Evolutionary conservation across 1,140 invertebrate genomes (phyloP), one percentile per base, ranked within the genome.

Genomic region (Anastatus disparis): DNA sequence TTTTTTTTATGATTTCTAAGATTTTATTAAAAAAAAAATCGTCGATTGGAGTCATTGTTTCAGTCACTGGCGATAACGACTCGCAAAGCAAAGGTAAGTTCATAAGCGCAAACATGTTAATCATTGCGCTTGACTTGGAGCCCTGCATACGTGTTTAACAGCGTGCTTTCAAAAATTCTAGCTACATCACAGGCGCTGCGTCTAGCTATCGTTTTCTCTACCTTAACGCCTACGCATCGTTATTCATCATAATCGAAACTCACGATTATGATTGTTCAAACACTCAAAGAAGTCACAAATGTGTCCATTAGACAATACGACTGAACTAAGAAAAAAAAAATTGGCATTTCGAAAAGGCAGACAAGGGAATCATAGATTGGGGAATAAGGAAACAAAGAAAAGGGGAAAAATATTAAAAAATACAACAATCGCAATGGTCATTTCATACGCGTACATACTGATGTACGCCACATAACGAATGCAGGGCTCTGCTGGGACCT

Each of bases 111-210:
- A 70, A 53, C 27, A 31, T 44, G 8, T 56, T 63, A 63, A n/a
- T 53, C 3, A 46, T 70, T 68, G 50, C 48, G 40, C 64, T 46
- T 56, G 67, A 71, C 48, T 22, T 67, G 74, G 71, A n/a, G 77
- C 78, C 79, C 78, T 81, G 79, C 80, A 81, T 77, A 70, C 76
- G 75, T 76, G 29, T 74, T 69, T 40, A 59, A 50, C 72, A 73
- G 74, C 68, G 77, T 77, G 72, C 72, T 66, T 48, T 74, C 68
- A 72, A 66, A 75, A 81, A 66, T 76, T 71, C 79, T 81, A 82
- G 81, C 82, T 82, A 82, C 80, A 84, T 84, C 82, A 84, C 82
- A 84, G 81, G 78, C 81, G 76, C 76, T 78, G 77, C 77, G 76
- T 82, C 77, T 78, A 81, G 74, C 80, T 83, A 83, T 75, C 70